These are phyloP conservation scores for Ephialtes manifestator DNA, from an alignment of 2,888 invertebrate genomes.

Conservation along the genomic window DNA sequence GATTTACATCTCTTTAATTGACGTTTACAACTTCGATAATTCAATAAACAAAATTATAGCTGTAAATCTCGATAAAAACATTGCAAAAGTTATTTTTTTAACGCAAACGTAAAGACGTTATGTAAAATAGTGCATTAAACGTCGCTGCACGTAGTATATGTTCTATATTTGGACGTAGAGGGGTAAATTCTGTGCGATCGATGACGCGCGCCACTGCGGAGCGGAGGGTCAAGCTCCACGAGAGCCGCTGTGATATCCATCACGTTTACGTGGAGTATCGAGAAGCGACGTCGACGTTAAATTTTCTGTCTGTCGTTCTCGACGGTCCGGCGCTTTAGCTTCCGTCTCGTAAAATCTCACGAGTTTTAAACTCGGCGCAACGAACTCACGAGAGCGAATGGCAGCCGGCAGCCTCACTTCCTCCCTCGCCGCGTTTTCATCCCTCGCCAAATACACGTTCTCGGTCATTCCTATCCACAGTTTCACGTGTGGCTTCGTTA, in stretches of 20 bases:
- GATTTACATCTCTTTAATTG: no score
- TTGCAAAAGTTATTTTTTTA: neutral
- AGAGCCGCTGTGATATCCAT: neutral
- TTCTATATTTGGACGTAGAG: conserved; percentile 2
- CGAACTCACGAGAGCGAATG: conserved; percentile 44
- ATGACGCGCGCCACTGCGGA: conserved; percentile 3
- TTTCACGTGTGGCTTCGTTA: neutral
- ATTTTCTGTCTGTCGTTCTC: conserved; percentile 41
- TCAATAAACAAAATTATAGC: neutral
- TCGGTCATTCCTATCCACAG: neutral
- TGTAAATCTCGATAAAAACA: neutral
- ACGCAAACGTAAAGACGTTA: neutral
- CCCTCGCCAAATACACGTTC: neutral
- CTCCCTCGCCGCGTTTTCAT: neutral
- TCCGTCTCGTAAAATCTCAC: neutral
- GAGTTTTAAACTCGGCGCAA: conserved; percentile 56
- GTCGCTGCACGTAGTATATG: neutral
- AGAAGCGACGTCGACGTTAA: conserved; percentile 26
- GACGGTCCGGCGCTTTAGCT: conserved; percentile 55
- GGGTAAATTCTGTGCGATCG: conserved; percentile 10
- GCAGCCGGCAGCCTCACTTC: conserved; percentile 61
- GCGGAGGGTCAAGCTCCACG: conserved; percentile 22
- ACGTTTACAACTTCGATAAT: neutral
- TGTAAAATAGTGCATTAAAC: conserved; percentile 1
- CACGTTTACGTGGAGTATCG: neutral